A percentile compares a stretch with the other conserved stretches of the same genome.
phyloP scores from a whole-genome alignment of 2,888 invertebrate genomes.

The Cheilosia soror region DNA sequence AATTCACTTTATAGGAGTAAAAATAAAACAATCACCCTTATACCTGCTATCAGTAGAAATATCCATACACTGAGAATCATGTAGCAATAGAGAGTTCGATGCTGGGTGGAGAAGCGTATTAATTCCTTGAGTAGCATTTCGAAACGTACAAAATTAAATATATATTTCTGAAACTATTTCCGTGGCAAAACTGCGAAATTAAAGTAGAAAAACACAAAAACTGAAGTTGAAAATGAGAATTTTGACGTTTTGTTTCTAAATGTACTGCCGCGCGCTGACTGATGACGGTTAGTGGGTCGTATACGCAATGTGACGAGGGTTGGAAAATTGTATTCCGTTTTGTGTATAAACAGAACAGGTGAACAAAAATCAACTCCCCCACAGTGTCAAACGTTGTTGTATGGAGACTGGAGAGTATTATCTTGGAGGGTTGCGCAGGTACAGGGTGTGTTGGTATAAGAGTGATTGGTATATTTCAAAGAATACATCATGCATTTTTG shows the following conservation, averaged over 20 bases:
- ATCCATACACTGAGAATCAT: conserved; percentile 93
- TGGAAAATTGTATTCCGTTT: conserved; percentile 47
- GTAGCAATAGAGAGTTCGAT: conserved; percentile 92
- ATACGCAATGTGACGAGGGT: conserved; percentile 57
- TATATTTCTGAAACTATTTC: conserved; percentile 11
- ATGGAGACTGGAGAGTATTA: conserved; percentile 23
- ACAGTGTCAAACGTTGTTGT: conserved; percentile 35
- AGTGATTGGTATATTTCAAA: no score
- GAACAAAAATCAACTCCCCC: conserved; percentile 28
- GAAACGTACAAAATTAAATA: conserved; percentile 1
- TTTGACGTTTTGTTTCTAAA: conserved; percentile 41
- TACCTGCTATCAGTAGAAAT: conserved; percentile 90
- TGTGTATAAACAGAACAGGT: conserved; percentile 70
- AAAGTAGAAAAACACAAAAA: conserved; percentile 30
- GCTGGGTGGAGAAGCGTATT: conserved; percentile 87
- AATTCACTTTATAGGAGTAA: background rate
- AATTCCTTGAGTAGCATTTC: conserved; percentile 85
- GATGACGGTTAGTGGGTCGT: conserved; percentile 46
- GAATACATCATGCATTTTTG: no score
- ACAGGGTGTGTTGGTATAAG: conserved; percentile 4
- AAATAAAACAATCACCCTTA: conserved; percentile 63
- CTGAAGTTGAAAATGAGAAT: conserved; percentile 30
- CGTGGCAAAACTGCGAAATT: background rate
- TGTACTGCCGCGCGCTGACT: conserved; percentile 27
- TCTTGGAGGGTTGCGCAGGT: conserved; percentile 32